Evolutionary conservation across 2,888 invertebrate genomes (phyloP).

Genomic region (Xanthia togata): DNA sequence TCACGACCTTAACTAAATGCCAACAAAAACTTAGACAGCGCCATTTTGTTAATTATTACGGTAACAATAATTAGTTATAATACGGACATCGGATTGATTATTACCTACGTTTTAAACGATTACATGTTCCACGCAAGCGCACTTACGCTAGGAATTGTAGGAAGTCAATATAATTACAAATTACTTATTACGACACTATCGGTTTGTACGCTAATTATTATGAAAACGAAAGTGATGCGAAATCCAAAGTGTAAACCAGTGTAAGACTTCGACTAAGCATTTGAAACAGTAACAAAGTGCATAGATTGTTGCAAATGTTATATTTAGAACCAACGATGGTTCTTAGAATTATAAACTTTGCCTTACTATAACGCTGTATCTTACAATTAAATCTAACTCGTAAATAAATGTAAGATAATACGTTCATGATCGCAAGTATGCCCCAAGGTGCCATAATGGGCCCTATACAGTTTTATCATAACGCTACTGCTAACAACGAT

Average conservation of each 20-base stretch:
- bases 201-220: slow-evolving; percentile 26
- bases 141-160: slow-evolving; percentile 50
- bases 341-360: background rate
- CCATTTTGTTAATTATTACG: slow-evolving; percentile 27
- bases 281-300: slow-evolving; percentile 13
- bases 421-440: background rate
- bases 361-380: background rate
- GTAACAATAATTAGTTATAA: slow-evolving; percentile 28
- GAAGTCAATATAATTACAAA: slow-evolving; percentile 48
- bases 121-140: slow-evolving; percentile 50
- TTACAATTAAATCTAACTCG: background rate
- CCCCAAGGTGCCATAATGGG: slow-evolving; percentile 16
- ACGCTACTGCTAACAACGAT: background rate
- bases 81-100: slow-evolving; percentile 42
- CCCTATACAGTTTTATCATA: background rate
- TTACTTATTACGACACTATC: slow-evolving; percentile 39
- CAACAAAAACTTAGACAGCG: slow-evolving; percentile 17
- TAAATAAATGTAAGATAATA: background rate
- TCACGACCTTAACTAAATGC: slow-evolving; percentile 17
- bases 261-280: background rate
- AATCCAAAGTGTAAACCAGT: background rate
- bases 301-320: background rate
- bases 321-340: background rate
- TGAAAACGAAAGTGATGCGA: slow-evolving; percentile 44
- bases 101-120: slow-evolving; percentile 51